Conservation (phyloP, 2,113 vertebrate genomes). For the Phaethornis superciliosus region DNA sequence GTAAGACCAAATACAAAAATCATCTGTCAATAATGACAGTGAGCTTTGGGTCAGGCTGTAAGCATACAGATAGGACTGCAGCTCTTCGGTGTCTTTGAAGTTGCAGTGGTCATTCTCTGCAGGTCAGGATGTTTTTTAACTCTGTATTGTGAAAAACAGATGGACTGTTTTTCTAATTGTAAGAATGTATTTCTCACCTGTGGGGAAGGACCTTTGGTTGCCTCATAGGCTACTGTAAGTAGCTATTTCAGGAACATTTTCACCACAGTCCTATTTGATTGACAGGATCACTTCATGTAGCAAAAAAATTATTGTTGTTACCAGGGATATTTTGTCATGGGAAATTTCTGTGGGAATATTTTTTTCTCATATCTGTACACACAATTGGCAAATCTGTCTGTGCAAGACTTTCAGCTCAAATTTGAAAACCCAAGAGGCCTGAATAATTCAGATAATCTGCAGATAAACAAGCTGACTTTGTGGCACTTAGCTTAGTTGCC, state of each 20-base stretch:
- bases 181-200: not conserved
- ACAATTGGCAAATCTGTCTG: slow-evolving; percentile 9
- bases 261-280: not conserved
- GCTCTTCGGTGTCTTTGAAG: not conserved
- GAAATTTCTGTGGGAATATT: slow-evolving; percentile 31
- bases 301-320: not conserved
- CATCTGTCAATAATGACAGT: fast-evolving
- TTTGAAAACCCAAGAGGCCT: slow-evolving; percentile 36
- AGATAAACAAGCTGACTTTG: slow-evolving; percentile 38
- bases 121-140: not conserved
- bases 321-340: slow-evolving; percentile 17
- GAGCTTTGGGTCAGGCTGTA: not conserved
- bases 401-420: slow-evolving; percentile 32
- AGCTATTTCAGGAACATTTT: slow-evolving; percentile 8
- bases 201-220: not conserved
- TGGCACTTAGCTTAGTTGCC: slow-evolving; percentile 35
- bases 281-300: not conserved
- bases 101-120: not conserved
- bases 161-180: not conserved
- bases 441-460: slow-evolving; percentile 61
- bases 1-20: not conserved
- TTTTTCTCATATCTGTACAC: slow-evolving; percentile 40
- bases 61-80: not conserved
- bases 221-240: not conserved
- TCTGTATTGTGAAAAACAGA: not conserved